These are phyloP conservation scores for Sternarchorhynchus goeldii DNA, from an alignment of 2,797 vertebrate genomes.

Conservation along the genomic window DNA sequence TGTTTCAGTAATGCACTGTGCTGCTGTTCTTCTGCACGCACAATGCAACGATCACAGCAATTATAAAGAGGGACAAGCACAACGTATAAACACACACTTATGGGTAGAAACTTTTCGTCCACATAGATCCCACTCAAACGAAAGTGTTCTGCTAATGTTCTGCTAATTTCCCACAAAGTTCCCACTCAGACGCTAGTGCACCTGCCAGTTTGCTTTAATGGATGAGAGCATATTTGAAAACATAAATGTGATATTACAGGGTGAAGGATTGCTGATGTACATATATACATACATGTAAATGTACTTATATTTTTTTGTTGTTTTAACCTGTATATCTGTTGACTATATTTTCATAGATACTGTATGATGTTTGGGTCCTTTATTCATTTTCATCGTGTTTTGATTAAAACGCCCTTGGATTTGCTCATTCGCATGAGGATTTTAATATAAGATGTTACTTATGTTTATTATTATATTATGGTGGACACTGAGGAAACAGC, in stretches of 20 bases:
- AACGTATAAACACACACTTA: slow-evolving; percentile 41
- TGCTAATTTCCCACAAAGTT: slow-evolving; percentile 6
- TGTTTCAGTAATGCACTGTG: slow-evolving; percentile 7
- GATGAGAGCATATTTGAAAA: slow-evolving; percentile 45
- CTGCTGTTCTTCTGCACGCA: slow-evolving; percentile 47
- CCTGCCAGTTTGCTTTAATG: slow-evolving; percentile 38
- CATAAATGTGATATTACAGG: slow-evolving; percentile 67
- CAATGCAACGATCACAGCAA: slow-evolving; percentile 35
- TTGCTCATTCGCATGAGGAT: slow-evolving; percentile 74
- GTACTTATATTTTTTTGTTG: slow-evolving; percentile 75
- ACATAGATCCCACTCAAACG: too few species aligned
- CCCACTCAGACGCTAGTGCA: slow-evolving; percentile 10
- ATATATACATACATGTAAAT: slow-evolving; percentile 74
- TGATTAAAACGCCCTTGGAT: slow-evolving; percentile 57
- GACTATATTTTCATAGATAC: slow-evolving; percentile 77
- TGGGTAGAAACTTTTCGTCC: background rate
- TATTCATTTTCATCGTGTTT: slow-evolving; percentile 66
- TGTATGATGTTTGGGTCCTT: slow-evolving; percentile 66
- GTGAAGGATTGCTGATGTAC: slow-evolving; percentile 73
- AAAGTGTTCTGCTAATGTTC: too few species aligned
- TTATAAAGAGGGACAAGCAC: slow-evolving; percentile 48
- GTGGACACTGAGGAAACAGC: slow-evolving; percentile 64
- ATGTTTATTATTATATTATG: slow-evolving; percentile 63
- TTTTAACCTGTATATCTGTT: slow-evolving; percentile 76
- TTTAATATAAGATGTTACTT: slow-evolving; percentile 69